Evolutionary conservation across 2,888 invertebrate species (phyloP).

Genomic region (Iselma pallidipennis): DNA sequence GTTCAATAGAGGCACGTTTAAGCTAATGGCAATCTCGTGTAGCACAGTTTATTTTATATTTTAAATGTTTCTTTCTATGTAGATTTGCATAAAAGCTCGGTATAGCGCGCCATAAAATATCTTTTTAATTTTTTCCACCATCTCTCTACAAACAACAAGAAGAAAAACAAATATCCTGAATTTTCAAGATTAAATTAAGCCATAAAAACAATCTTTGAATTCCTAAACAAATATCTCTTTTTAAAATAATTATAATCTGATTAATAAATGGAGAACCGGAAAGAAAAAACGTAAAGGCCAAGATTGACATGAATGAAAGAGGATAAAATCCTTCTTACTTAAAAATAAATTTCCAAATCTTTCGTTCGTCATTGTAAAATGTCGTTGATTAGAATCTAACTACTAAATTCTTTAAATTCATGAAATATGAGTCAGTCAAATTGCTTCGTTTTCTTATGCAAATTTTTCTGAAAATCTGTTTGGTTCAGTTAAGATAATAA

Average conservation of each 20-base stretch:
- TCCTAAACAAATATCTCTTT: too few relatives aligned
- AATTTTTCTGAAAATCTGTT: not conserved
- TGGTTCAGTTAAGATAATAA: too few relatives aligned
- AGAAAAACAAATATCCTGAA: not conserved
- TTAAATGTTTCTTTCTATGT: not conserved
- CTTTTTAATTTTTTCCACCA: not conserved
- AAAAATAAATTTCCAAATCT: too few relatives aligned
- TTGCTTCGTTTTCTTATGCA: not conserved
- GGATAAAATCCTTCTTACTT: too few relatives aligned
- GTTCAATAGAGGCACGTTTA: not conserved
- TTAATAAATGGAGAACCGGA: too few relatives aligned
- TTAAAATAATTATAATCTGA: too few relatives aligned
- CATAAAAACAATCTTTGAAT: too few relatives aligned
- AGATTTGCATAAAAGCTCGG: not conserved
- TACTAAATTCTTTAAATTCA: not conserved
- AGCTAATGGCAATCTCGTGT: not conserved
- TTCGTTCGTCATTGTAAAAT: too few relatives aligned
- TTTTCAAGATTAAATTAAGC: not conserved
- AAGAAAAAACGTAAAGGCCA: too few relatives aligned
- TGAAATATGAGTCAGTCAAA: not conserved
- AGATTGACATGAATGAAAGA: too few relatives aligned
- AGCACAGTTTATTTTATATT: not conserved
- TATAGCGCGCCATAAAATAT: not conserved
- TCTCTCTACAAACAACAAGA: not conserved
- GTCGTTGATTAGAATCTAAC: too few relatives aligned